Evolutionary conservation across 2,797 vertebrate genomes (phyloP).

Genomic region (Chelonia mydas): DNA sequence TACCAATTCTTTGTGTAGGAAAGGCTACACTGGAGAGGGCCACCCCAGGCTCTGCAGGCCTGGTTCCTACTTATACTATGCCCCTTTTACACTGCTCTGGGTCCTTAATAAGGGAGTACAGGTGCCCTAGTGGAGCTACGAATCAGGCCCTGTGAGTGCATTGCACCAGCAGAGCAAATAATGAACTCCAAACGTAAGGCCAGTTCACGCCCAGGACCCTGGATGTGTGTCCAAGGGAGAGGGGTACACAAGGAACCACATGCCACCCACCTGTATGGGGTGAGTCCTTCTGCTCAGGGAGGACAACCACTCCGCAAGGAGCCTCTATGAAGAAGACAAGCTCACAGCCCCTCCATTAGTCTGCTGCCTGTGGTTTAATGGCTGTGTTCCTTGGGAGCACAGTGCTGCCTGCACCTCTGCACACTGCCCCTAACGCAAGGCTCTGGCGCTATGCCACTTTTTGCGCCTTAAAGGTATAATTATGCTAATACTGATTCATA

Average conservation of each 20-base stretch:
- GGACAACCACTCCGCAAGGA: background rate
- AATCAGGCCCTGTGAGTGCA: background rate
- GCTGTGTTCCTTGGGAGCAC: background rate
- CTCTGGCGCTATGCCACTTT: background rate
- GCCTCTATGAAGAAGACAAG: background rate
- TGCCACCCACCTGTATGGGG: rapidly evolving
- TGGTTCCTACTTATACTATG: rapidly evolving
- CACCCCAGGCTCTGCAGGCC: background rate
- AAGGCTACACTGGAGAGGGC: background rate
- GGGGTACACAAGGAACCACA: background rate
- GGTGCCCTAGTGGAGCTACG: background rate
- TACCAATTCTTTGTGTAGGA: background rate
- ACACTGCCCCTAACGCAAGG: background rate
- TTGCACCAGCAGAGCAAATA: background rate
- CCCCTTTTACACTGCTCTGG: background rate
- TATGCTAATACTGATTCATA: slow-evolving; percentile 56
- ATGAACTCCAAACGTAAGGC: background rate
- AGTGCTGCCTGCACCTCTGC: slow-evolving; percentile 2
- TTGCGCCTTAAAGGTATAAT: slow-evolving; percentile 63
- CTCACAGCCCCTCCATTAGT: background rate
- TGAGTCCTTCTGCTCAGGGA: background rate
- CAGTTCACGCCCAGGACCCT: background rate
- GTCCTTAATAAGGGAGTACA: background rate
- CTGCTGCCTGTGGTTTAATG: background rate
- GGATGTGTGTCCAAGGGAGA: background rate